Base-by-base conservation (phyloP, 2,113 vertebrate species). In the Malurus elegans region DNA sequence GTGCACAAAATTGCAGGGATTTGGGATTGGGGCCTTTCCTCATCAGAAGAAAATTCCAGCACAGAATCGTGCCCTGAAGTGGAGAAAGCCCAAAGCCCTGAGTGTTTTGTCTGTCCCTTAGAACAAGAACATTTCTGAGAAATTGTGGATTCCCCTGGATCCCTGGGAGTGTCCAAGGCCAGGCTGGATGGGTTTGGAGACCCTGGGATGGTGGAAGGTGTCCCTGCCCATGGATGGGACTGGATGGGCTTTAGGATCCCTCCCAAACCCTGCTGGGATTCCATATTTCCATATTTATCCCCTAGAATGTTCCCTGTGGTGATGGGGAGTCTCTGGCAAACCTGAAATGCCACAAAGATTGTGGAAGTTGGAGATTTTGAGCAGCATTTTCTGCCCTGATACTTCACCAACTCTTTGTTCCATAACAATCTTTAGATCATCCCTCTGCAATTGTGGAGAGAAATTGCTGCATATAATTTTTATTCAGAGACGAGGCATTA, bases 381-480 rank as follows among this genome's bases (percentile, higher is more conserved):
- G 25, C 47, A 14, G 51, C 8, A 0, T 23, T 80, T 69, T 18
- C 57, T 54, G 65, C 45, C 48, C 21, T 4, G 9, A 14, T 64
- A 14, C 20, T 8, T 24, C 71, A 24, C 11, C 36, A 34, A 1
- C 28, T 15, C 34, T 7, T 56, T 31, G 36, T 51, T 45, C 17
- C 9, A 0, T 19, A 56, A 7, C 21, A 4, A 11, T 25, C 16
- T 45, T n/a, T 3, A 34, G 50, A 8, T 34, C 28, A 5, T 9
- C 4, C 23, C 53, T 24, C 2, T 47, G 48, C 31, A 10, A 6
- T 14, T 36, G 34, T 5, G 12, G 14, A 18, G 25, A 44, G 74
- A 54, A 62, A 29, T 38, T 62, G 29, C 74, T 79, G 64, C 26
- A 6, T 0, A 2, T 11, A 5, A 48, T 14, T 73, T 32, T 60